Evolutionary conservation across 1,140 invertebrate species (phyloP).

Genomic region (Coptotermes formosanus): DNA sequence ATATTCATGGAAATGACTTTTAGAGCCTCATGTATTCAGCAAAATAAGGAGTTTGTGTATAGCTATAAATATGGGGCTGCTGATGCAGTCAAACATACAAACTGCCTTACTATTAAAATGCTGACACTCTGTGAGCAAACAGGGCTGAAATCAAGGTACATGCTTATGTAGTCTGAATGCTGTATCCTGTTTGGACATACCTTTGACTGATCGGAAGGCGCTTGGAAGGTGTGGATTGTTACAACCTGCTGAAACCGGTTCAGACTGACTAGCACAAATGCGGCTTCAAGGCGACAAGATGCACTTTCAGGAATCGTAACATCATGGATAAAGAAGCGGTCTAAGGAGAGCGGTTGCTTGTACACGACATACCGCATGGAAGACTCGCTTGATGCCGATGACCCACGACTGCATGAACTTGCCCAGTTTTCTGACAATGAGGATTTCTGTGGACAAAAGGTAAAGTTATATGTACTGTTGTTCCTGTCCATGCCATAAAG

Average conservation of each 20-base stretch:
- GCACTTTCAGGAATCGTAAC: conserved; percentile 56
- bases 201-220: conserved; percentile 53
- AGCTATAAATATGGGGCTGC: too few relatives aligned
- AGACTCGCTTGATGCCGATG: conserved; percentile 40
- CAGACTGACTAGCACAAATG: conserved; percentile 58
- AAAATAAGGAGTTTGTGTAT: conserved; percentile 55
- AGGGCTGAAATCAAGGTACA: too few relatives aligned
- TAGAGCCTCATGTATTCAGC: conserved; percentile 55
- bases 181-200: conserved; percentile 42
- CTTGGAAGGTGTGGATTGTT: conserved; percentile 58
- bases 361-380: conserved; percentile 60
- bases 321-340: conserved; percentile 67
- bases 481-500: background rate
- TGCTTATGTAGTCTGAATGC: too few relatives aligned
- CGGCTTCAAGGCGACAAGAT: conserved; percentile 54
- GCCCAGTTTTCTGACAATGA: conserved; percentile 55
- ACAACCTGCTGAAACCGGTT: conserved; percentile 62
- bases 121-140: too few relatives aligned
- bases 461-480: background rate
- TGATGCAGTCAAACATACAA: too few relatives aligned
- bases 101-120: too few relatives aligned
- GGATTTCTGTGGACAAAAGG: conserved; percentile 47
- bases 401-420: conserved; percentile 47
- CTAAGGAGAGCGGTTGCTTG: conserved; percentile 65
- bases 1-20: conserved; percentile 57